Evolutionary conservation across 2,888 invertebrate genomes (phyloP).

Genomic region (Girardia tigrina): DNA sequence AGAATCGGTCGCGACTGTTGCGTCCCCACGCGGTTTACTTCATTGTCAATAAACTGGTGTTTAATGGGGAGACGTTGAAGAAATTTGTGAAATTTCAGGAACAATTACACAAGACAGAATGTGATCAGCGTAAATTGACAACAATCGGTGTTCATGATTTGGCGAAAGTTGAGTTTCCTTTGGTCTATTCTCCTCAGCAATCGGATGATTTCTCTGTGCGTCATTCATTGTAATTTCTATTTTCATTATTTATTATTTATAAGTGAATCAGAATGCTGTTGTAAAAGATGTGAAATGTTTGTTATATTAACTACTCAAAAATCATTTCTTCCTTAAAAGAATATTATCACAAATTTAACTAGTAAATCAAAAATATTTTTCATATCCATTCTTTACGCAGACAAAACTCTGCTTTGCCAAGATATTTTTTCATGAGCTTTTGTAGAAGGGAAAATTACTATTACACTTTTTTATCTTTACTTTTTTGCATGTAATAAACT

Average conservation of each 20-base stretch:
- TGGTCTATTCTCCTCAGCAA: slow-evolving; percentile 10
- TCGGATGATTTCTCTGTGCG: neutral
- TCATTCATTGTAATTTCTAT: neutral
- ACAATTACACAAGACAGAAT: slow-evolving; percentile 17
- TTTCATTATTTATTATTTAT: neutral
- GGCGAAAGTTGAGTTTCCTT: slow-evolving; percentile 1
- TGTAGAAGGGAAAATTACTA: too few species aligned
- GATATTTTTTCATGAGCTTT: too few species aligned
- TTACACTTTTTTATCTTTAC: too few species aligned
- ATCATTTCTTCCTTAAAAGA: too few species aligned
- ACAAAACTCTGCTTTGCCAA: too few species aligned
- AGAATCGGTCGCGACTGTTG: neutral
- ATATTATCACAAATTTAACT: too few species aligned
- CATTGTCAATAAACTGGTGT: neutral
- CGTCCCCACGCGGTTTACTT: neutral
- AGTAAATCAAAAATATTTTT: too few species aligned
- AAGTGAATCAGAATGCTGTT: too few species aligned
- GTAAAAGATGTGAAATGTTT: too few species aligned
- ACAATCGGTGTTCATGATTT: slow-evolving; percentile 31
- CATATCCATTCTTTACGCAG: too few species aligned
- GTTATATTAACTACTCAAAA: too few species aligned
- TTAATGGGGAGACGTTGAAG: neutral
- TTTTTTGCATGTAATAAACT: too few species aligned
- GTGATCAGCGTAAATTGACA: slow-evolving; percentile 18
- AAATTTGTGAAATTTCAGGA: slow-evolving; percentile 21